Evolutionary conservation across 2,113 vertebrate genomes (phyloP), one percentile per base, ranked within the genome.

Genomic region (Procapra przewalskii): DNA sequence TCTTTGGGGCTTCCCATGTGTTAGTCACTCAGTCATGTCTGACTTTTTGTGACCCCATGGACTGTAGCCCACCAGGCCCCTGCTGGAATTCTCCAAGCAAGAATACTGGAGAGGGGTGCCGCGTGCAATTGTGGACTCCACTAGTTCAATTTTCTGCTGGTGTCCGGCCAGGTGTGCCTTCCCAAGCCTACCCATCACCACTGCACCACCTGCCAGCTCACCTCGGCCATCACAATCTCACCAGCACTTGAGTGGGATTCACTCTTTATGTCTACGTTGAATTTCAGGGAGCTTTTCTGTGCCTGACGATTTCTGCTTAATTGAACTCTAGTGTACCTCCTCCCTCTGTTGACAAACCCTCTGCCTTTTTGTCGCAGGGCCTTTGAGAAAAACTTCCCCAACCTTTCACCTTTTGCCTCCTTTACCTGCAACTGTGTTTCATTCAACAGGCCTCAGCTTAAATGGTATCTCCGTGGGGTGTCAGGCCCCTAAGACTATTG

Each of bases 91-190:
- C n/a, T 21, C 33, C n/a, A 36, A 16, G n/a, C n/a, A 71, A 71
- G n/a, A 36, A 36, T 36, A 11, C n/a, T 71, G 64, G n/a, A 23
- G 4, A 36, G 64, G 64, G 64, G 1, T 71, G n/a, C n/a, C 19
- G 6, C 1, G 0, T 7, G 1, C 19, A 2, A 10, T 8, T 2
- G 12, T 50, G 16, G 10, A 11, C 25, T 9, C 11, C 0, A 14
- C 19, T 36, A 9, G 5, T 55, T 80, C 14, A 9, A 36, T 25
- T 50, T 59, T 10, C 4, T 12, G 1, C 15, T 3, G 25, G 17
- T 6, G 25, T 8, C 33, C 1, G 1, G 16, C 12, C 21, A 50
- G 13, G 14, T 27, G 29, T 14, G 16, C 1, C 33, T 89, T 67
- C 2, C 80, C 31, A 12, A 45, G 33, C 21, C 23, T n/a, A 64